Percentiles rank a stretch among this genome's conserved stretches.
Evolutionary conservation across 2,888 invertebrate species (phyloP).

Genomic region (Schrankia costaestrigalis): DNA sequence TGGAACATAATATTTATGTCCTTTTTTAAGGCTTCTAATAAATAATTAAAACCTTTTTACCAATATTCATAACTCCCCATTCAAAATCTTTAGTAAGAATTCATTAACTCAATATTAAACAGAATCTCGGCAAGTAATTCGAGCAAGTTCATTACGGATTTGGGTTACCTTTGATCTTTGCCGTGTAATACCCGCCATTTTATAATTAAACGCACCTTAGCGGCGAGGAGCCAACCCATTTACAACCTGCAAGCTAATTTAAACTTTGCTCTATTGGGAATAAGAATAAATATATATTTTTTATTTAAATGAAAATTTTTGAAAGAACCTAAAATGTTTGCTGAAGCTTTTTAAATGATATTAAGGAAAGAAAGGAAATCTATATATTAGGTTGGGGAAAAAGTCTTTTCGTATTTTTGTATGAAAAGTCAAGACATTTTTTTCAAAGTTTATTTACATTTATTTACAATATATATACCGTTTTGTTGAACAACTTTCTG

Average conservation of each 20-base stretch:
- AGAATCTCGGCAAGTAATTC: slow-evolving; percentile 9
- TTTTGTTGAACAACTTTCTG: no score
- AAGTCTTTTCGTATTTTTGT: no score
- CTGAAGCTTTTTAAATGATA: no score
- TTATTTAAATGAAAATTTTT: neutral
- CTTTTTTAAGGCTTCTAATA: no score
- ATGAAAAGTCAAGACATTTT: no score
- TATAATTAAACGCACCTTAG: slow-evolving; percentile 31
- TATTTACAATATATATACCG: no score
- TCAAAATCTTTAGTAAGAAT: neutral
- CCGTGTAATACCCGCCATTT: slow-evolving; percentile 29
- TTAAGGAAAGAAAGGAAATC: no score
- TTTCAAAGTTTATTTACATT: no score
- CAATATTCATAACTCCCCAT: neutral
- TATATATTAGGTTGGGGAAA: no score
- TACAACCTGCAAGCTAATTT: slow-evolving; percentile 11
- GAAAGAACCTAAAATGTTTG: no score
- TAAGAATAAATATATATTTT: slow-evolving; percentile 1
- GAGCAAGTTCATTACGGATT: slow-evolving; percentile 29
- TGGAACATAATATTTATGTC: no score
- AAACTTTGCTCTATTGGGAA: slow-evolving; percentile 3
- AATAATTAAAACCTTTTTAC: no score
- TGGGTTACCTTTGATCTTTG: slow-evolving; percentile 30
- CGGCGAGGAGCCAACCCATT: slow-evolving; percentile 6
- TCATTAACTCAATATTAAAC: slow-evolving; percentile 12